These are phyloP conservation scores for Glaucopsyche alexis DNA, from an alignment of 2,888 invertebrate genomes.

Conservation along the genomic window DNA sequence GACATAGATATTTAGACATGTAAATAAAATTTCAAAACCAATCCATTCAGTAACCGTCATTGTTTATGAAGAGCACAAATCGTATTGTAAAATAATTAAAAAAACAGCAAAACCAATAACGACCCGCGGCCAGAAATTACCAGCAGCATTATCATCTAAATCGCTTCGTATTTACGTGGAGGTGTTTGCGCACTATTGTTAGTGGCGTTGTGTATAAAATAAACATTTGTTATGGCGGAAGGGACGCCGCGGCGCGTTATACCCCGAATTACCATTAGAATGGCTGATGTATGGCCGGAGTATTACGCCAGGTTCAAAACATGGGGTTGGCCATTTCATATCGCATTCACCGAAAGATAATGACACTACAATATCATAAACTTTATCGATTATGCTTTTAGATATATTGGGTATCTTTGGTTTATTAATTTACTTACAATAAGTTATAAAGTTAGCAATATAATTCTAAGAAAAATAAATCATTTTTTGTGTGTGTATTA, in stretches of 20 bases:
- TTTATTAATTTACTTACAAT: background rate
- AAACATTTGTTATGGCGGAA: constrained; percentile 77
- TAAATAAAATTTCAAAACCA: too few species aligned
- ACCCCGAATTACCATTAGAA: constrained; percentile 77
- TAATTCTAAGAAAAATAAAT: too few species aligned
- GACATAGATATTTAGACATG: too few species aligned
- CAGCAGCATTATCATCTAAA: constrained; percentile 76
- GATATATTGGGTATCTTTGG: background rate
- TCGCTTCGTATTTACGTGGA: constrained; percentile 75
- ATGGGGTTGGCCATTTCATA: constrained; percentile 44
- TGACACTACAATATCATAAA: constrained; percentile 25
- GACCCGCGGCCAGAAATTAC: constrained; percentile 56
- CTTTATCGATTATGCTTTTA: background rate
- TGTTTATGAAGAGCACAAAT: too few species aligned
- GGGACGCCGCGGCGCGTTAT: constrained; percentile 56
- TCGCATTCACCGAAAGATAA: constrained; percentile 37
- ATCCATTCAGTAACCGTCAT: too few species aligned
- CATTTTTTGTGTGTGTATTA: too few species aligned
- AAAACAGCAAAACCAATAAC: constrained; percentile 36
- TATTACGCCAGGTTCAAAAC: constrained; percentile 45
- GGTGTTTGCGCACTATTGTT: constrained; percentile 80
- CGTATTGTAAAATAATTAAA: background rate
- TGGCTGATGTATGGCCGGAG: constrained; percentile 73
- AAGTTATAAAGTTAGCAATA: background rate
- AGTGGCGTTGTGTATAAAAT: constrained; percentile 80